A percentile compares a stretch with the other conserved stretches of the same genome.
These are phyloP conservation scores for Gymnoscopelus braueri DNA, from an alignment of 2,797 vertebrate genomes.

Conservation along the genomic window DNA sequence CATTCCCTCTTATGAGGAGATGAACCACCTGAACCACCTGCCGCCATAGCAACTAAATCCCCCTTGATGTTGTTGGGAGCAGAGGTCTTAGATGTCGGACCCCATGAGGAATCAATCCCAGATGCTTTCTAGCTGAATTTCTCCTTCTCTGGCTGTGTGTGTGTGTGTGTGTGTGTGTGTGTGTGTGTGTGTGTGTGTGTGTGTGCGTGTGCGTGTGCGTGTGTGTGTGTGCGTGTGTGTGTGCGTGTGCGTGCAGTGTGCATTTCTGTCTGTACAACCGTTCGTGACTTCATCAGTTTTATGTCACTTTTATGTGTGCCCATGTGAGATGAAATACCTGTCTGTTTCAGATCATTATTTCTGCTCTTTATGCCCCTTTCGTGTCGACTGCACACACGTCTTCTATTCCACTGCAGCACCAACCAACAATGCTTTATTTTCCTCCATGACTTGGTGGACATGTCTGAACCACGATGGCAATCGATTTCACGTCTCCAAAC, in stretches of 20 bases:
- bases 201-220: conserved; percentile 8
- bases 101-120: conserved; percentile 51
- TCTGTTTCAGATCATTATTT: conserved; percentile 38
- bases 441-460: conserved; percentile 14
- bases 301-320: background rate
- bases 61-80: conserved; percentile 37
- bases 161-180: conserved; percentile 4
- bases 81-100: conserved; percentile 56
- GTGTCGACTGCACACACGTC: conserved; percentile 13
- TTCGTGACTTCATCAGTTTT: too few relatives aligned
- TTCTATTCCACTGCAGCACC: background rate
- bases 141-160: background rate
- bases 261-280: too few relatives aligned
- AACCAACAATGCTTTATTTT: background rate
- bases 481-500: conserved; percentile 53
- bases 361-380: conserved; percentile 7
- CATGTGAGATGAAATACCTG: conserved; percentile 14
- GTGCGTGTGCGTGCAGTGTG: conserved; percentile 1
- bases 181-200: conserved; percentile 13
- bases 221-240: conserved; percentile 2
- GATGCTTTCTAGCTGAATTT: conserved; percentile 33
- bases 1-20: background rate
- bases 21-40: conserved; percentile 36
- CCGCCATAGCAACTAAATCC: conserved; percentile 66
- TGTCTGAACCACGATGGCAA: conserved; percentile 24